A percentile compares a stretch with the other conserved stretches of the same genome.
phyloP scores from a whole-genome alignment of 1,140 invertebrate species.

The Trypoxylus dichotomus region DNA sequence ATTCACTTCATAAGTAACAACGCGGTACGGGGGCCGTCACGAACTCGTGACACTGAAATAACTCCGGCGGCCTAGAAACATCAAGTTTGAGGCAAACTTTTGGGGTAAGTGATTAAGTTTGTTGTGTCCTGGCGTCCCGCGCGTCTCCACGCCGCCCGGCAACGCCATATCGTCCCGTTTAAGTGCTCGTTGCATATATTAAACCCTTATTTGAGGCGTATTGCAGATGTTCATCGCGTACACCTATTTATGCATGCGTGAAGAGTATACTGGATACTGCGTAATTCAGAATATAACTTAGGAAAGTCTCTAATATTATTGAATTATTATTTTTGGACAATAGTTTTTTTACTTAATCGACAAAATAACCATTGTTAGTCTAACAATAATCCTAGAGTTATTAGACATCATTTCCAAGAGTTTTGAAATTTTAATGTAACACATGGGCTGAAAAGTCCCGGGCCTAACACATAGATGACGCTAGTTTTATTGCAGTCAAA shows the following conservation, averaged over 20 bases:
- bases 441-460: too few species aligned
- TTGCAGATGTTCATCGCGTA: background rate
- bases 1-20: background rate
- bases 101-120: slow-evolving; percentile 2
- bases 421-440: too few species aligned
- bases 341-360: too few species aligned
- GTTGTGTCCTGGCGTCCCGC: background rate
- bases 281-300: too few species aligned
- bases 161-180: background rate
- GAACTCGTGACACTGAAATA: background rate
- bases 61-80: background rate
- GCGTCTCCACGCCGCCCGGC: background rate
- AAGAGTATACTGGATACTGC: background rate
- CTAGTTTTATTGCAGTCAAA: too few species aligned
- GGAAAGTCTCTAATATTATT: too few species aligned
- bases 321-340: too few species aligned
- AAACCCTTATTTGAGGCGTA: background rate
- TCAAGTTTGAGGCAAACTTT: background rate
- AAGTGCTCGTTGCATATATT: background rate
- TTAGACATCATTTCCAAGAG: too few species aligned
- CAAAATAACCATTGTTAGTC: too few species aligned
- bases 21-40: background rate
- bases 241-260: background rate
- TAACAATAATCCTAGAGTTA: too few species aligned
- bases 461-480: too few species aligned